Conservation (phyloP, 1,140 invertebrate genomes). For the Zaprionus capensis region DNA sequence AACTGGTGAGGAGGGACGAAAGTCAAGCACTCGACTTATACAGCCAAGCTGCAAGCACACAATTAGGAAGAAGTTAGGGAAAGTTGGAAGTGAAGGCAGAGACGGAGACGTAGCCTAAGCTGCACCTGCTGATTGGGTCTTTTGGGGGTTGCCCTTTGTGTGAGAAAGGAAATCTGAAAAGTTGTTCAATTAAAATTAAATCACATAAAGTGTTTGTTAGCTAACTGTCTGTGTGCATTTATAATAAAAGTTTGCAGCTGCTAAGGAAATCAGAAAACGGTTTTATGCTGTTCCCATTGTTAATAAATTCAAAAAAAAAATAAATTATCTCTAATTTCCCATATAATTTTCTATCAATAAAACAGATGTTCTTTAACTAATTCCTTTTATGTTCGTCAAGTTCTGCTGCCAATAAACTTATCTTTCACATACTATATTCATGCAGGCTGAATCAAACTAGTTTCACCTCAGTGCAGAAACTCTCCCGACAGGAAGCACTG, state of each 20-base stretch:
- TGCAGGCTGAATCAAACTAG: neutral
- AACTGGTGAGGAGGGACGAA: neutral
- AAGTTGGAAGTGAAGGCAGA: neutral
- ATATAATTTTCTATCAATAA: neutral
- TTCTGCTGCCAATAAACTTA: neutral
- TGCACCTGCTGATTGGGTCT: conserved; percentile 38
- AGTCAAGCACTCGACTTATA: conserved; percentile 38
- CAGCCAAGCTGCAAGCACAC: conserved; percentile 32
- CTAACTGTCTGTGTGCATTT: neutral
- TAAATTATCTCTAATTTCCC: neutral
- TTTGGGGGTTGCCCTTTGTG: conserved; percentile 8
- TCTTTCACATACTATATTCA: neutral
- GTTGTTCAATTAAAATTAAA: conserved; percentile 45
- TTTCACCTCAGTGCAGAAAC: neutral
- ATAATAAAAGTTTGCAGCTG: neutral
- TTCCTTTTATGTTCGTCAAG: too few species aligned
- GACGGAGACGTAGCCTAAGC: neutral
- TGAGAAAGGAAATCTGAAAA: conserved; percentile 6
- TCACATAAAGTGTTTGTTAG: conserved; percentile 3
- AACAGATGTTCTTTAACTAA: neutral
- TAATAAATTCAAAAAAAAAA: neutral
- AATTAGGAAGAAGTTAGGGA: conserved; percentile 23
- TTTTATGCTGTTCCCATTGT: neutral
- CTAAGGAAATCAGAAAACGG: neutral
- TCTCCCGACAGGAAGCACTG: neutral